Evolutionary conservation across 2,888 invertebrate genomes (phyloP), one percentile per base, ranked within the genome.

Genomic region (Dinocampus coccinellae): DNA sequence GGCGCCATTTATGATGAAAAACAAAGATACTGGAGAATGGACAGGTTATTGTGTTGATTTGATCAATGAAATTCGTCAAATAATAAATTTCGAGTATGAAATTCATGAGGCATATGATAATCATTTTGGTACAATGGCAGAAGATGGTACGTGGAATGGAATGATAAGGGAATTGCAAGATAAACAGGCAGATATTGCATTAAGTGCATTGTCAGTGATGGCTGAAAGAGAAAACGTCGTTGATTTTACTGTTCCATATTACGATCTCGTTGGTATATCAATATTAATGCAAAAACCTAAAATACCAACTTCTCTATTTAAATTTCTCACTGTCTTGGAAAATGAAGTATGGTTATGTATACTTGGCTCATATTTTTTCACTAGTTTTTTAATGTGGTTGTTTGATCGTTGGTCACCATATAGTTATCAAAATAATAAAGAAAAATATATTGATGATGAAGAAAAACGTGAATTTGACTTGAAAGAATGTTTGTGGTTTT

Each of bases 361-460:
- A 84, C 90, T 97, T 76, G 97, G 94, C 0, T 97, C 97, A 0
- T 98, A 98, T 87, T 95, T 97, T 88, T 96, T 97, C 88, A 98
- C 98, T 66, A 95, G 94, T 84, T 92, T 97, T 68, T 89, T 99
- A 0, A 95, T 99, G 93, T 98, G 97, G 95, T 90, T 97, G 2
- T 99, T 99, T 86, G 98, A 99, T 88, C 94, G 95, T 75, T 97
- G 96, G 93, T 97, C 97, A 82, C 99, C 99, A 0, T 98, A 97
- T 89, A 98, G 98, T 81, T 98, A 96, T 85, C 97, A 95, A 82
- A 98, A 98, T 85, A 97, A 97, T 85, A 90, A 95, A 7, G 96
- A 97, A 73, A 96, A 96, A 83, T 97, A 97, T 85, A 94, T 94
- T 83, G 94, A 97, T 70, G 97, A 97, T 79, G 96, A 96, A 78